phyloP scores from a whole-genome alignment of 2,888 invertebrate genomes.

The Carterocephalus palaemon region DNA sequence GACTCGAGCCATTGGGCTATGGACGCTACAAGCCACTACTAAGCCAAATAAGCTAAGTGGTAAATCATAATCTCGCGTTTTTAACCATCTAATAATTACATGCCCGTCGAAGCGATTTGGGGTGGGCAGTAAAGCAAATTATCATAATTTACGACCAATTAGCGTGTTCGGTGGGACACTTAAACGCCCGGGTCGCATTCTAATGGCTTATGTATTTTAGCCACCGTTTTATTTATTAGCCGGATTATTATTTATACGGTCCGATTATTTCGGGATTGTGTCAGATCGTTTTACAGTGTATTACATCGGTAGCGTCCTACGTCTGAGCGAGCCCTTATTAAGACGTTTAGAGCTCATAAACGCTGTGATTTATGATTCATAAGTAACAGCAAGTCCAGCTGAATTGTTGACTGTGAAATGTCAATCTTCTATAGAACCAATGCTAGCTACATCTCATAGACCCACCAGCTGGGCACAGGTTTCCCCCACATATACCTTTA shows the following conservation, averaged over 20 bases:
- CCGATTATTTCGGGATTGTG: slow-evolving; percentile 38
- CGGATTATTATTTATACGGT: slow-evolving; percentile 40
- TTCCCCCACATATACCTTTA: too few species aligned
- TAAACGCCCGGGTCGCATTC: slow-evolving; percentile 44
- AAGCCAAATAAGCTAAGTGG: not conserved
- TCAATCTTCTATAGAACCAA: too few species aligned
- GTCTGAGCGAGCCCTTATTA: not conserved
- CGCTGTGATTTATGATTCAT: too few species aligned
- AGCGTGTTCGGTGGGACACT: slow-evolving; percentile 45
- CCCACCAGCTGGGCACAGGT: too few species aligned
- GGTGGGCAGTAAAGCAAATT: slow-evolving; percentile 56
- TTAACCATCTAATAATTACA: slow-evolving; percentile 45
- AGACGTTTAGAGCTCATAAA: not conserved
- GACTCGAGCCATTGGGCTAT: too few species aligned
- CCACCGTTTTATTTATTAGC: slow-evolving; percentile 49
- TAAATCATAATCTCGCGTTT: slow-evolving; percentile 35
- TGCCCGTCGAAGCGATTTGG: slow-evolving; percentile 43
- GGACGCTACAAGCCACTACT: too few species aligned
- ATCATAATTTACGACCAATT: slow-evolving; percentile 68
- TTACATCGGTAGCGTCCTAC: not conserved
- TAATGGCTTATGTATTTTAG: slow-evolving; percentile 51
- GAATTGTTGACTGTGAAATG: too few species aligned
- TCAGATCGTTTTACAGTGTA: slow-evolving; percentile 18
- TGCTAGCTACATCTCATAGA: too few species aligned
- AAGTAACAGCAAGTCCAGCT: too few species aligned